Conservation (phyloP, 2,113 vertebrate species). For the Cranoglanis bouderius region DNA sequence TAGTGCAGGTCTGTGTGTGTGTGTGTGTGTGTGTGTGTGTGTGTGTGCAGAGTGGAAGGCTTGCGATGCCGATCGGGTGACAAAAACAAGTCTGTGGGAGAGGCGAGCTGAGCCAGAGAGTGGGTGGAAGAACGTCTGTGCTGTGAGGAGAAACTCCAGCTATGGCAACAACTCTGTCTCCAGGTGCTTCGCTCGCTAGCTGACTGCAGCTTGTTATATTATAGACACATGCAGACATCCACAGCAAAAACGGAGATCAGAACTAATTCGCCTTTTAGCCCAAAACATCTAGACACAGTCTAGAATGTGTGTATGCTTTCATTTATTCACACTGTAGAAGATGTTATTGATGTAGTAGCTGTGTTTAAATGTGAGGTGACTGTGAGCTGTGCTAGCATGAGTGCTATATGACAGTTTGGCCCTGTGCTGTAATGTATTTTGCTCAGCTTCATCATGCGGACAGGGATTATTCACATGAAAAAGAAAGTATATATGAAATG, state of each 20-base stretch:
- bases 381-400: neutral
- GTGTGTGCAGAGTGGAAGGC: constrained; percentile 10
- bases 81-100: constrained; percentile 49
- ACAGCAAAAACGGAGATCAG: neutral
- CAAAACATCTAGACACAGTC: neutral
- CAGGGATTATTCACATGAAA: too few species aligned
- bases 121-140: constrained; percentile 55
- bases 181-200: constrained; percentile 17
- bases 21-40: constrained; percentile 17
- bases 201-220: neutral
- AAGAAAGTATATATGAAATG: too few species aligned
- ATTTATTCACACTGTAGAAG: neutral
- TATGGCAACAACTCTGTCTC: neutral
- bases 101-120: constrained; percentile 43
- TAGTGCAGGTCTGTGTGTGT: neutral
- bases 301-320: neutral
- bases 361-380: neutral
- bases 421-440: too few species aligned
- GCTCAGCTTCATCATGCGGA: too few species aligned
- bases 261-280: neutral
- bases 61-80: constrained; percentile 15
- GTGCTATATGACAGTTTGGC: too few species aligned
- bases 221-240: neutral
- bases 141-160: constrained; percentile 45
- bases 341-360: neutral